phyloP scores from a whole-genome alignment of 1,140 invertebrate genomes.

The Oedothorax gibbosus region DNA sequence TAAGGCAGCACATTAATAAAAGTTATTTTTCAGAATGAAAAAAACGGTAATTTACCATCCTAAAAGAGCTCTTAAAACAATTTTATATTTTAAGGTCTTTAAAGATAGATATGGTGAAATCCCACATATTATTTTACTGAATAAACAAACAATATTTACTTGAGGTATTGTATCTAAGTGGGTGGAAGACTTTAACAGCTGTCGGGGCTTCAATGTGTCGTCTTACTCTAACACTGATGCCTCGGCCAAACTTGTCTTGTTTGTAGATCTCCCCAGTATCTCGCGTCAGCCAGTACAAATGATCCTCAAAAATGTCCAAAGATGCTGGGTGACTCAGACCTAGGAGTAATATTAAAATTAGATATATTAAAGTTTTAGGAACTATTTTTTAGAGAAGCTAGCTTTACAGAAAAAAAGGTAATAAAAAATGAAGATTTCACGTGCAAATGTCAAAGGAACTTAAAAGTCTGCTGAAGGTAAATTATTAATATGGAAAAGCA shows the following conservation, averaged over 20 bases:
- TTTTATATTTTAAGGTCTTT: too few relatives aligned
- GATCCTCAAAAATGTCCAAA: slow-evolving; percentile 92
- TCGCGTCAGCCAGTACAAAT: slow-evolving; percentile 87
- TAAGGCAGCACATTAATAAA: too few relatives aligned
- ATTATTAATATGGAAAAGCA: too few relatives aligned
- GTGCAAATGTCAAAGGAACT: too few relatives aligned
- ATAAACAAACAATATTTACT: slow-evolving; percentile 56
- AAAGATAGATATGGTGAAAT: too few relatives aligned
- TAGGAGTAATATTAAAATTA: slow-evolving; percentile 54
- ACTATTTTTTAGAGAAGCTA: too few relatives aligned
- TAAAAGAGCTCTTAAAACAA: not conserved
- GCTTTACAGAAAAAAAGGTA: too few relatives aligned
- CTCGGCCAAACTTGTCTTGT: slow-evolving; percentile 96
- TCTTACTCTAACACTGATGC: slow-evolving; percentile 85
- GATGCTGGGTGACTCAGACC: slow-evolving; percentile 79
- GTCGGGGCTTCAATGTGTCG: slow-evolving; percentile 82
- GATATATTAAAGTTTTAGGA: too few relatives aligned
- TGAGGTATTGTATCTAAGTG: slow-evolving; percentile 81
- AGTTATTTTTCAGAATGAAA: too few relatives aligned
- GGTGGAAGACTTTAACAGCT: slow-evolving; percentile 81
- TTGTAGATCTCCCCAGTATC: slow-evolving; percentile 84
- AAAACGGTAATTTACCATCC: too few relatives aligned
- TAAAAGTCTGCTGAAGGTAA: too few relatives aligned
- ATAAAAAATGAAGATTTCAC: too few relatives aligned
- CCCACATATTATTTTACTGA: not conserved